phyloP scores from a whole-genome alignment of 2,888 invertebrate genomes.

The Drosophila fungiperda region DNA sequence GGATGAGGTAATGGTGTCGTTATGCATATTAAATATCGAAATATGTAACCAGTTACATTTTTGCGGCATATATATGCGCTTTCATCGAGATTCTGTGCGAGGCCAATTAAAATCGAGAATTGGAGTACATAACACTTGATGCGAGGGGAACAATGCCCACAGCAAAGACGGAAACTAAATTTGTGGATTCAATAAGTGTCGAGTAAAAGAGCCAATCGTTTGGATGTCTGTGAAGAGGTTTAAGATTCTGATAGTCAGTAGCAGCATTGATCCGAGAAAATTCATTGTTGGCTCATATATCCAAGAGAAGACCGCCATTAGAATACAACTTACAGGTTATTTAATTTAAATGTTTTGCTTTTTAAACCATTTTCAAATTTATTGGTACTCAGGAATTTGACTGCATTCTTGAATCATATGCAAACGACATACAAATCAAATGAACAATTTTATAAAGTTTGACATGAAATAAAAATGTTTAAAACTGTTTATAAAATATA shows the following conservation, averaged over 20 bases:
- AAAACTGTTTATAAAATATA: constrained; percentile 39
- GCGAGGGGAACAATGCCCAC: constrained; percentile 85
- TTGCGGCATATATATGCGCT: constrained; percentile 91
- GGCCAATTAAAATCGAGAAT: constrained; percentile 95
- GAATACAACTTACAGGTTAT: constrained; percentile 4
- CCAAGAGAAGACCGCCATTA: constrained; percentile 32
- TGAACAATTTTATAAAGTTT: constrained; percentile 35
- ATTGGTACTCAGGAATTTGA: constrained; percentile 24
- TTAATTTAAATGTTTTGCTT: constrained; percentile 1
- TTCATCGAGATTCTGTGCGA: constrained; percentile 94
- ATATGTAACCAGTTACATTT: constrained; percentile 90
- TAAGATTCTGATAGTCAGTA: not conserved
- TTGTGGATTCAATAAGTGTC: constrained; percentile 18
- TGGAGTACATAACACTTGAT: constrained; percentile 91
- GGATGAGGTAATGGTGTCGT: not conserved
- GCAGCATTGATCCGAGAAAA: not conserved
- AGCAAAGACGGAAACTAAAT: constrained; percentile 57
- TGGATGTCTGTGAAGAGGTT: not conserved
- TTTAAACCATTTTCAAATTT: constrained; percentile 29
- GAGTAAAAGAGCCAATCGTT: constrained; percentile 10
- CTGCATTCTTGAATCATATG: constrained; percentile 21
- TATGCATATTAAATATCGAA: constrained; percentile 85
- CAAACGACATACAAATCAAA: constrained; percentile 37
- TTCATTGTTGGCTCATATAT: constrained; percentile 28
- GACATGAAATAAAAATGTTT: constrained; percentile 3